Evolutionary conservation across 2,888 invertebrate genomes (phyloP).

Genomic region (Branchellion lobata): DNA sequence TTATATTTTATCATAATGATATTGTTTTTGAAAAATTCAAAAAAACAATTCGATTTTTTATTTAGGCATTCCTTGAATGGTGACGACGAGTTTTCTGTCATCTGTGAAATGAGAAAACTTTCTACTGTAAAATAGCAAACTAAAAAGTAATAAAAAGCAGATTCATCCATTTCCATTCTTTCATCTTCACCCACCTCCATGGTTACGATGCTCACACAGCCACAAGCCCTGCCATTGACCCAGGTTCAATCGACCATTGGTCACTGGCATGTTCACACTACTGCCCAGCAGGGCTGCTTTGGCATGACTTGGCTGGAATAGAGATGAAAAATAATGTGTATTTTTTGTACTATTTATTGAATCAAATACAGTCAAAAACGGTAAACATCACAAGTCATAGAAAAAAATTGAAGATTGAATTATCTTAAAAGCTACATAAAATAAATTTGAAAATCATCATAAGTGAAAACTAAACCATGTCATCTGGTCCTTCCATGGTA

Average conservation of each 20-base stretch:
- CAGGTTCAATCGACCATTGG: conserved; percentile 88
- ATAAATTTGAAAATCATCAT: too few species aligned
- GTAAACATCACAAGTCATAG: not conserved
- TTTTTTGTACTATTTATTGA: not conserved
- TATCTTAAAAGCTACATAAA: not conserved
- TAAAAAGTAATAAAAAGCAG: too few species aligned
- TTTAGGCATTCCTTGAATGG: conserved; percentile 15
- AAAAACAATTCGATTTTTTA: too few species aligned
- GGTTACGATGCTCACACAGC: conserved; percentile 96
- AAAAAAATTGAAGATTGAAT: conserved; percentile 2
- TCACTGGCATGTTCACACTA: conserved; percentile 90
- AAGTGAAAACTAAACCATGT: conserved; percentile 76
- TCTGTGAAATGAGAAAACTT: not conserved
- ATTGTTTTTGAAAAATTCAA: too few species aligned
- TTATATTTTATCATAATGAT: too few species aligned
- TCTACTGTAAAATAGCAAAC: not conserved
- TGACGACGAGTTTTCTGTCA: not conserved
- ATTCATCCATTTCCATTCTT: too few species aligned
- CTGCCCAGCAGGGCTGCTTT: conserved; percentile 95
- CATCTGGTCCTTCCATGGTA: conserved; percentile 95
- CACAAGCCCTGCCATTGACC: conserved; percentile 98
- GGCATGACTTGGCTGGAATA: conserved; percentile 88
- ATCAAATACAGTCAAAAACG: too few species aligned
- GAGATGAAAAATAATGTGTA: conserved; percentile 21
- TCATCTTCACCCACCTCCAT: conserved; percentile 68